These are phyloP conservation scores for Erythrocercus mccallii DNA, from an alignment of 2,113 vertebrate genomes.

Conservation along the genomic window DNA sequence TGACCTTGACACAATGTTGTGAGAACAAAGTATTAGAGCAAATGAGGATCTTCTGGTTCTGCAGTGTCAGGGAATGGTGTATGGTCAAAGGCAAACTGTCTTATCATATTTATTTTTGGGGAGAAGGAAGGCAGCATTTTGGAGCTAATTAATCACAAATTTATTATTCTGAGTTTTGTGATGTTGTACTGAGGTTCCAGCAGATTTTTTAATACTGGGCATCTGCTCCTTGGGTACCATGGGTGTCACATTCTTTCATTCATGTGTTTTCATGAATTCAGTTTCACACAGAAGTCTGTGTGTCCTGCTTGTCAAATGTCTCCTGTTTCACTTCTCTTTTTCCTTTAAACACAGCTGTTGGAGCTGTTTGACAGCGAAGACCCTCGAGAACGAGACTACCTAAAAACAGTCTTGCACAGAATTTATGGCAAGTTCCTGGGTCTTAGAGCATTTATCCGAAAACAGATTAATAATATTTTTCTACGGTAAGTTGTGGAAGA, in stretches of 20 bases:
- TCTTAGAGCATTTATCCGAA: constrained; percentile 99
- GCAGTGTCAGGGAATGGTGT: background rate
- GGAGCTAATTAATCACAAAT: background rate
- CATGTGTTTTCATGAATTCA: background rate
- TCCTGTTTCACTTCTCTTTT: constrained; percentile 10
- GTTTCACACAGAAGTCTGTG: background rate
- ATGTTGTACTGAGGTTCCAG: background rate
- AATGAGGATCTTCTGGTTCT: background rate
- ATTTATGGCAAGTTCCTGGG: constrained; percentile 99
- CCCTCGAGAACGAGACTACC: constrained; percentile 97
- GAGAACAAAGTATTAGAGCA: background rate
- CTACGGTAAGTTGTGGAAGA: constrained; percentile 88
- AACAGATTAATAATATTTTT: constrained; percentile 99
- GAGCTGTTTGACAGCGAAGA: constrained; percentile 99
- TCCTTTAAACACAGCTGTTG: constrained; percentile 82
- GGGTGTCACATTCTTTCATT: background rate
- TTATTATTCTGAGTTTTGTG: background rate
- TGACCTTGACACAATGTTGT: background rate
- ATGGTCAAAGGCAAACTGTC: background rate
- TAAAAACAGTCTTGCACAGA: constrained; percentile 99
- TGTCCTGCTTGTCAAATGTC: background rate
- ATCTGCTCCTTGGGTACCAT: background rate
- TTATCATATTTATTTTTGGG: background rate
- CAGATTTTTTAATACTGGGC: background rate
- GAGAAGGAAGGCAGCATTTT: background rate